Evolutionary conservation across 2,797 vertebrate genomes (phyloP).

Genomic region (Pygocentrus nattereri): DNA sequence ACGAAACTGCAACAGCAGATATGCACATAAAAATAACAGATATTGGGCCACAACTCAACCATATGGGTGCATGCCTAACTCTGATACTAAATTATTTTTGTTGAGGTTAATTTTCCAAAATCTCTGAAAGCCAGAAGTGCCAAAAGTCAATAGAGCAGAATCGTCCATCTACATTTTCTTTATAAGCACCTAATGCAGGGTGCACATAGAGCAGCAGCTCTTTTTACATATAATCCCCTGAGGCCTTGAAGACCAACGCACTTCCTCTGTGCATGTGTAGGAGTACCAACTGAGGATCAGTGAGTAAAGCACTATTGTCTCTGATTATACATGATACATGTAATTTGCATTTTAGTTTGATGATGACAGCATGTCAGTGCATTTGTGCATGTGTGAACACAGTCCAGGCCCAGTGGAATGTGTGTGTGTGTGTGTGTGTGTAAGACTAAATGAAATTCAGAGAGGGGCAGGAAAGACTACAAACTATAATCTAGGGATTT

Average conservation of each 20-base stretch:
- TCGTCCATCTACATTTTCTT: too few relatives aligned
- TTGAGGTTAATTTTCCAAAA: too few relatives aligned
- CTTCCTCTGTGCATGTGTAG: background rate
- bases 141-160: too few relatives aligned
- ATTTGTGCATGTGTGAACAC: conserved; percentile 32
- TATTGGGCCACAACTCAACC: too few relatives aligned
- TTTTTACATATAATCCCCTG: background rate
- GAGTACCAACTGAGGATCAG: conserved; percentile 1
- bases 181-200: background rate
- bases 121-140: too few relatives aligned
- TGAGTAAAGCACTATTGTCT: background rate
- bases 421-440: background rate
- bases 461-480: background rate
- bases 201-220: background rate
- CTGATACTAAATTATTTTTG: too few relatives aligned
- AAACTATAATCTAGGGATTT: conserved; percentile 25
- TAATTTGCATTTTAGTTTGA: conserved; percentile 23
- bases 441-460: background rate
- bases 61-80: too few relatives aligned
- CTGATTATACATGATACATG: background rate
- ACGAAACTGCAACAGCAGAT: too few relatives aligned
- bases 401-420: conserved; percentile 9
- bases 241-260: background rate
- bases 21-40: too few relatives aligned
- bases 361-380: background rate